Evolutionary conservation across 2,797 vertebrate genomes (phyloP).

Genomic region (Neosilurus hyrtlii): DNA sequence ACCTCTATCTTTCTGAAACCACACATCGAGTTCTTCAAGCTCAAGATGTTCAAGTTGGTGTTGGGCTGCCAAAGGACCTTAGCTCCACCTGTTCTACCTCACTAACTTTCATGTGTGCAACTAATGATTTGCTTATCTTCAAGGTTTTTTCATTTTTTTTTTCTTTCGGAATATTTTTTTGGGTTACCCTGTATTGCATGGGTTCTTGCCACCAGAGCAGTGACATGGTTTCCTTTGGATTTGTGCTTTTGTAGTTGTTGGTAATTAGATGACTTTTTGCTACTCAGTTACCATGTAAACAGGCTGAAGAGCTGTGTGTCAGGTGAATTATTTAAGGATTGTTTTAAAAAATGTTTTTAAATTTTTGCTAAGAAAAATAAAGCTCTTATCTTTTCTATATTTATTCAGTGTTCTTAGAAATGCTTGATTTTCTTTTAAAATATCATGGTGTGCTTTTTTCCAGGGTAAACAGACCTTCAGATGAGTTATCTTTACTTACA

Average conservation of each 20-base stretch:
- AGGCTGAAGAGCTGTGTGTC: constrained; percentile 5
- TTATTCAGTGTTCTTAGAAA: not conserved
- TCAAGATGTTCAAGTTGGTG: too few relatives aligned
- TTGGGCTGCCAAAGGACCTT: too few relatives aligned
- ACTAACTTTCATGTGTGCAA: too few relatives aligned
- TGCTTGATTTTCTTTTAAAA: not conserved
- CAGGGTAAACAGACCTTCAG: not conserved
- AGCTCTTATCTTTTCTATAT: not conserved
- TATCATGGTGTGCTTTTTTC: not conserved
- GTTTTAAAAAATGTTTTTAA: too few relatives aligned
- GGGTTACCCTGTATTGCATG: not conserved
- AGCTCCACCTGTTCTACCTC: too few relatives aligned
- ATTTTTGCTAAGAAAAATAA: not conserved
- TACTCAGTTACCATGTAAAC: constrained; percentile 5
- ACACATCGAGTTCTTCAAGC: too few relatives aligned
- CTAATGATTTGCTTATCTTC: too few relatives aligned
- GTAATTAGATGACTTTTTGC: not conserved
- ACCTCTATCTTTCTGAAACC: too few relatives aligned
- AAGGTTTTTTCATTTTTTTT: too few relatives aligned
- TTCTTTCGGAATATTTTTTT: too few relatives aligned
- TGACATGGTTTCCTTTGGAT: not conserved
- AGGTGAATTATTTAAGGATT: not conserved
- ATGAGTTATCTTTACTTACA: not conserved
- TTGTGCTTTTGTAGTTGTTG: not conserved
- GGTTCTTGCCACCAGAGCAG: not conserved